Evolutionary conservation across 2,797 vertebrate genomes (phyloP).

Genomic region (Coregonus ussuriensis): DNA sequence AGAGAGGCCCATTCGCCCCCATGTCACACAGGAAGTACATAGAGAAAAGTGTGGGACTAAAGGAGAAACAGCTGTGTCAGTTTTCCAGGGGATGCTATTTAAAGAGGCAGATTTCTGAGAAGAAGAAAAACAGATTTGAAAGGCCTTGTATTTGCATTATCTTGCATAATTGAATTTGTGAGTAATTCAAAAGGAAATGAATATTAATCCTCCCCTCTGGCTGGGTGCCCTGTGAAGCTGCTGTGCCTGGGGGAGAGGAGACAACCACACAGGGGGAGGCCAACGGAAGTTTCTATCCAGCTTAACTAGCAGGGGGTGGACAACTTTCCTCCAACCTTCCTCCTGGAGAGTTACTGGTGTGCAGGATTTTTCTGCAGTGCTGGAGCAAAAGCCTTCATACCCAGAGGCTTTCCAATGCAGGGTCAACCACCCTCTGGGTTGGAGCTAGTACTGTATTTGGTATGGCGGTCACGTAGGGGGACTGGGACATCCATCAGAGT

Average conservation of each 20-base stretch:
- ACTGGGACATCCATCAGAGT: not conserved
- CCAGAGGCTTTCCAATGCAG: not conserved
- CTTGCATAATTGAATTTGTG: constrained; percentile 62
- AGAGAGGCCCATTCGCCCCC: not conserved
- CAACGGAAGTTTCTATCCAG: not conserved
- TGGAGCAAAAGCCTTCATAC: not conserved
- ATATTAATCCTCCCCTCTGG: constrained; percentile 63
- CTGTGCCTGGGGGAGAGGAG: constrained; percentile 30
- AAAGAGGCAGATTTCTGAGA: constrained; percentile 12
- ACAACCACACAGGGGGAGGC: not conserved
- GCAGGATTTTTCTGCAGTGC: not conserved
- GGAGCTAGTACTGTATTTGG: not conserved
- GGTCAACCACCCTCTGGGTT: not conserved
- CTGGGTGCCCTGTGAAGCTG: constrained; percentile 41
- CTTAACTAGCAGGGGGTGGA: not conserved
- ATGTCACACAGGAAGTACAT: constrained; percentile 6
- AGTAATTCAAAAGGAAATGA: constrained; percentile 59
- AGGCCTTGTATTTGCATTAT: constrained; percentile 61
- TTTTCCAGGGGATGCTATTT: constrained; percentile 27
- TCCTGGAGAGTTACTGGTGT: no score
- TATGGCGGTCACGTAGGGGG: not conserved
- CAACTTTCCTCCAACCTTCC: constrained; percentile 29
- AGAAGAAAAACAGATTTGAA: constrained; percentile 33
- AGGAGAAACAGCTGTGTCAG: constrained; percentile 15
- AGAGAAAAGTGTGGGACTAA: constrained; percentile 8